Percentiles rank a stretch among this genome's conserved stretches.
Evolutionary conservation across 35 echinoderm and acorn worm species (phyloP).

Genomic region (Anneissia japonica): DNA sequence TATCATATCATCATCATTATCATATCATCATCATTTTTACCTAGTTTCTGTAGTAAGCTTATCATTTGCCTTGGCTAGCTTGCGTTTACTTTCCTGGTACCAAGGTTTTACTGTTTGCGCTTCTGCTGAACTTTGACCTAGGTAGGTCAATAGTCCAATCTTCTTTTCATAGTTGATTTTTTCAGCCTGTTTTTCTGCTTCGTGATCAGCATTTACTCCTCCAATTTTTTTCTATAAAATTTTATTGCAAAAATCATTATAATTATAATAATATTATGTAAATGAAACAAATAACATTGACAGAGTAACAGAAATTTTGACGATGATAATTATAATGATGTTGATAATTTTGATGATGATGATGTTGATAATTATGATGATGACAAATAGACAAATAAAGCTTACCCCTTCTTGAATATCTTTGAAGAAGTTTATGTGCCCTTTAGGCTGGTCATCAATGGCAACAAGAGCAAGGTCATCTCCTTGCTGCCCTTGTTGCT

Average conservation of each 20-base stretch:
- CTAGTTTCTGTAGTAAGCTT: neutral
- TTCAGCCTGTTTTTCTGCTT: constrained; percentile 77
- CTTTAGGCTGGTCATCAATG: constrained; percentile 5
- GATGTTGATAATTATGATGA: neutral
- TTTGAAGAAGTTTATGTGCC: constrained; percentile 67
- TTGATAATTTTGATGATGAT: neutral
- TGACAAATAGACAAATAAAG: neutral
- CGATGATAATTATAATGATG: neutral
- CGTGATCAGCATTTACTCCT: constrained; percentile 74
- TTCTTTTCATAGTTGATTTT: constrained; percentile 92
- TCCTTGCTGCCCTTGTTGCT: neutral
- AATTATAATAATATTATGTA: no score
- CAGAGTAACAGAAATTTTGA: no score
- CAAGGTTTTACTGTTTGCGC: constrained; percentile 60
- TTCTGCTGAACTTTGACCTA: constrained; percentile 85
- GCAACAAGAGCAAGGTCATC: constrained; percentile 14
- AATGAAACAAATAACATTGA: no score
- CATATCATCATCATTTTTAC: no score
- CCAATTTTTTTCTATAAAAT: constrained; percentile 55
- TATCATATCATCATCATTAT: no score
- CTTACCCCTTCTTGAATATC: constrained; percentile 46
- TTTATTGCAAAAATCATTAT: neutral
- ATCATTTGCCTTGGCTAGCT: neutral
- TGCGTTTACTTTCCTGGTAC: constrained; percentile 8
- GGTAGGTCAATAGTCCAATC: constrained; percentile 77